Evolutionary conservation across 1,140 invertebrate species (phyloP), one percentile per base, ranked within the genome.

Genomic region (Dreissena polymorpha): DNA sequence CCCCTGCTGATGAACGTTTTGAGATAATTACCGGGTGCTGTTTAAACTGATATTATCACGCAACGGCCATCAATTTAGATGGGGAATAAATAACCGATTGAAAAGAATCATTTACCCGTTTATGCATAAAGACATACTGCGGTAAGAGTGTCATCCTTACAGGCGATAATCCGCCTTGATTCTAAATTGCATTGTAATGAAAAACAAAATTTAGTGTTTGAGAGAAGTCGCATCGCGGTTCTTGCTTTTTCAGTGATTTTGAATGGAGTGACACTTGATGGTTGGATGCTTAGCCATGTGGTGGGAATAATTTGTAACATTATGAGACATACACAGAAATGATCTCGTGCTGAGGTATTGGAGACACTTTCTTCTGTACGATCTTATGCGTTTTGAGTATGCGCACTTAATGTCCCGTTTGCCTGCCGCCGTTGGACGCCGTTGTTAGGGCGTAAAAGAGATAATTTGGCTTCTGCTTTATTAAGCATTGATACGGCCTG

Each of bases 131-230:
- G 63, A 73, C 71, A 73, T 64, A 73, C 70, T 82, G 74, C 50
- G 74, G 25, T 60, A 60, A 57, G 16, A 51, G 67, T 71, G 77
- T 71, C 77, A 68, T 71, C 69, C 51, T 39, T 65, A 51, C 68
- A 73, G 39, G 50, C 70, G 70, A 70, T 82, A 82, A 82, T 82
- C 79, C 71, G 79, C 73, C 79, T 73, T 73, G 73, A 60, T 60
- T 82, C 64, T 50, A 73, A 72, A 82, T 64, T 74, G 63, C 73
- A 81, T 82, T 74, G 63, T 67, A 73, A 74, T 64, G 53, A 55
- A 73, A 80, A 82, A 82, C 70, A 74, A 82, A 82, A 82, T 82
- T 82, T 82, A 82, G 73, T 74, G 74, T 71, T 25, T 57, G 68
- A 64, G 74, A 68, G 65, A 65, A 21, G 63, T 14, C 6, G 60